phyloP scores from a whole-genome alignment of 1,140 invertebrate species.

The Lasioglossum baleicum region DNA sequence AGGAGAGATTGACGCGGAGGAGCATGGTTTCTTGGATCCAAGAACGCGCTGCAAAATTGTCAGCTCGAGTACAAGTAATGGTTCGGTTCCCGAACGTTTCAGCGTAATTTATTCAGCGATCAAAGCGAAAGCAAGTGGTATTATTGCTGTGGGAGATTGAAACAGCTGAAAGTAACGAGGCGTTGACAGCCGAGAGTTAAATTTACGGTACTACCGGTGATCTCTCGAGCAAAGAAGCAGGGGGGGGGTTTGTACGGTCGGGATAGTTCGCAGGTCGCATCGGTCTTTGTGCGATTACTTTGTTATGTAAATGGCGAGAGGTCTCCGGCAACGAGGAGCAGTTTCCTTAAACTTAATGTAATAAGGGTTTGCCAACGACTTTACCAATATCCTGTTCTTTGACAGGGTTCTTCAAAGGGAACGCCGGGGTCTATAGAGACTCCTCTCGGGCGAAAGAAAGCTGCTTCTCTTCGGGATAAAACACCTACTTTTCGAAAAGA shows the following conservation, averaged over 20 bases:
- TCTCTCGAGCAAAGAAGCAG: no score
- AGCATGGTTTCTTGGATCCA: neutral
- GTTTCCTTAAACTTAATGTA: constrained; percentile 36
- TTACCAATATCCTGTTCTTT: constrained; percentile 45
- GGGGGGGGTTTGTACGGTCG: no score
- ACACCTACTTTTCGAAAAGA: constrained; percentile 5
- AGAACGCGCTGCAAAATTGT: neutral
- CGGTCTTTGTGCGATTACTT: constrained; percentile 1
- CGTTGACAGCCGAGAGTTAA: neutral
- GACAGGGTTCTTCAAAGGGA: constrained; percentile 17
- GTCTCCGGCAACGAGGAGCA: neutral
- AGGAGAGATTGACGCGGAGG: no score
- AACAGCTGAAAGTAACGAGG: constrained; percentile 5
- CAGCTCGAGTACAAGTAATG: neutral
- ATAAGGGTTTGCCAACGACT: constrained; percentile 43
- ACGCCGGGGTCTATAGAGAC: constrained; percentile 8
- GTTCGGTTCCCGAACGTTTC: neutral
- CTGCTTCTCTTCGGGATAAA: neutral
- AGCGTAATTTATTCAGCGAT: neutral
- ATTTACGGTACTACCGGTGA: neutral
- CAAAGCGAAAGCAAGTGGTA: neutral
- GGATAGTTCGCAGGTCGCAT: neutral
- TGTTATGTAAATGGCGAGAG: constrained; percentile 17
- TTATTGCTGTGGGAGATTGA: neutral
- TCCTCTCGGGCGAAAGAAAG: constrained; percentile 9